phyloP scores from a whole-genome alignment of 2,888 invertebrate species.

The Ennomos erosarius region DNA sequence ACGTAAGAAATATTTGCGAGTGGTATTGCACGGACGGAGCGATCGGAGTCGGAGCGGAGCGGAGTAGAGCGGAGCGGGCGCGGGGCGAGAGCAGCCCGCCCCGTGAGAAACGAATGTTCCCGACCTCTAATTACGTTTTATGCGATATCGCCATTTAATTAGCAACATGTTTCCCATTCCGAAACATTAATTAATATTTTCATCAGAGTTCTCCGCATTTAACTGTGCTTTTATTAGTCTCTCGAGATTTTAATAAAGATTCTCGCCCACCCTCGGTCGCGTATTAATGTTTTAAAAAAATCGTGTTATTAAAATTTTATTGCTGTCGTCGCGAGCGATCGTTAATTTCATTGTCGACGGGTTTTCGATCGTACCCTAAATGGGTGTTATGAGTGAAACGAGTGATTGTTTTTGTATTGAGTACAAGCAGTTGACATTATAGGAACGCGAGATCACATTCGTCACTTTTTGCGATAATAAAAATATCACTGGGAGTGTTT shows the following conservation, averaged over 20 bases:
- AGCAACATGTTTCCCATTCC: conserved; percentile 84
- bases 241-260: conserved; percentile 84
- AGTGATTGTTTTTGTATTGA: conserved; percentile 49
- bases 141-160: conserved; percentile 85
- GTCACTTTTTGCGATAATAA: conserved; percentile 63
- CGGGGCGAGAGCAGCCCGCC: conserved; percentile 54
- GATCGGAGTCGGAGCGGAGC: conserved; percentile 35
- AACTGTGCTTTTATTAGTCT: conserved; percentile 83
- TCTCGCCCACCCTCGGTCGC: conserved; percentile 80
- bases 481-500: conserved; percentile 56
- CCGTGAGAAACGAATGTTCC: conserved; percentile 81
- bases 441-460: conserved; percentile 47
- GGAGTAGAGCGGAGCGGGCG: conserved; percentile 24
- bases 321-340: conserved; percentile 60
- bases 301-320: conserved; percentile 75
- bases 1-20: conserved; percentile 50
- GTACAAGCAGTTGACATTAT: conserved; percentile 54
- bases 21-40: conserved; percentile 23
- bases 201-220: conserved; percentile 82
- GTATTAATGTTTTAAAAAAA: conserved; percentile 77
- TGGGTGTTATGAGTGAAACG: conserved; percentile 53
- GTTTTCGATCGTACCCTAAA: conserved; percentile 60
- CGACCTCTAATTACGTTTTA: conserved; percentile 84
- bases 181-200: conserved; percentile 85
- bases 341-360: conserved; percentile 64